Evolutionary conservation across 2,113 vertebrate genomes (phyloP), one percentile per base, ranked within the genome.

Genomic region (Trogon melanurus): DNA sequence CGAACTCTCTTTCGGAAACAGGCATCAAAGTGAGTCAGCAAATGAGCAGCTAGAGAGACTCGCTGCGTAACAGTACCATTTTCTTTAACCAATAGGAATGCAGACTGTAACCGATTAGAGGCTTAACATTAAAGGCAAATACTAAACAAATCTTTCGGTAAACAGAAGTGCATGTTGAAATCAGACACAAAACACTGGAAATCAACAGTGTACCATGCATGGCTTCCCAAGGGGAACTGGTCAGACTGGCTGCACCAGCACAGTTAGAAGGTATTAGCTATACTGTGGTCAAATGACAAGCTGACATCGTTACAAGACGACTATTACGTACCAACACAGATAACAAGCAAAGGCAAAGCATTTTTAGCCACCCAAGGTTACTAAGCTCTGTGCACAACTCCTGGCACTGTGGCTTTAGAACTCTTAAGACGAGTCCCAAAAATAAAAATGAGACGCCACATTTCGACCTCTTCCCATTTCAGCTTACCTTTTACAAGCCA

Each of bases 11-110:
- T 75, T 60, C 16, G 21, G 50, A 75, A 65, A 41, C 38, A 79
- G 62, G 69, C 50, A 56, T n/a, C 61, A 38, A 79, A 75, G 60
- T 81, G 72, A 91, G 85, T 93, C 97, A 95, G 78, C 94, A 95
- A 90, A 93, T 0, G 5, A 89, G 80, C 76, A 51, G 62, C 16
- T 67, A 16, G 53, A 41, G 62, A 65, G 60, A 79, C 48, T 44
- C 0, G 1, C 64, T 73, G 50, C 10, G 1, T 61, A 82, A 94
- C 79, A 85, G 72, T 44, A 62, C 22, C 6, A 0, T 32, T 66
- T 34, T 44, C 66, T 41, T 67, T 25, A 34, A 48, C 79, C 61
- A 62, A 14, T 1, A 54, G 14, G 58, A 74, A n/a, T 1, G 1
- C 47, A 45, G 58, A 23, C 53, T 45, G 45, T 29, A 76, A 30